These are phyloP conservation scores for Patella depressa DNA, from an alignment of 2,888 invertebrate genomes.

Conservation along the genomic window DNA sequence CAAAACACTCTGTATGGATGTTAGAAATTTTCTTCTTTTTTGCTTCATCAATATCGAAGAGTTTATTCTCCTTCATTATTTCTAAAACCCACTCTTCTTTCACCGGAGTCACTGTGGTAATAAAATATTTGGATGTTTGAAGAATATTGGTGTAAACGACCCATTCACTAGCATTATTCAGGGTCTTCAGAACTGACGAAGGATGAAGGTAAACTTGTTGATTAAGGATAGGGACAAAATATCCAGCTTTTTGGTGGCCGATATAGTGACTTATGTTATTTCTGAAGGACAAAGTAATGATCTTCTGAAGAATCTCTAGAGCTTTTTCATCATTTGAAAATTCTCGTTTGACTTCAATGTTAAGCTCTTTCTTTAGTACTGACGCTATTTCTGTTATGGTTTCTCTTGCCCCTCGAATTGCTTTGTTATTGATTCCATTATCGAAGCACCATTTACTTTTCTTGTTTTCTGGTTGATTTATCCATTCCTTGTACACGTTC, in stretches of 20 bases:
- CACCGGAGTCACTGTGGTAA: slow-evolving; percentile 57
- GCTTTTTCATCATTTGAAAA: slow-evolving; percentile 36
- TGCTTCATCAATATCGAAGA: slow-evolving; percentile 42
- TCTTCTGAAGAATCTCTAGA: slow-evolving; percentile 39
- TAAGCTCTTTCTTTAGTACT: slow-evolving; percentile 48
- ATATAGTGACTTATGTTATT: slow-evolving; percentile 55
- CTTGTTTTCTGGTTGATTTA: slow-evolving; percentile 42
- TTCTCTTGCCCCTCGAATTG: slow-evolving; percentile 56
- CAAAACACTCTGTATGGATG: slow-evolving; percentile 43
- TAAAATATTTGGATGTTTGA: slow-evolving; percentile 55
- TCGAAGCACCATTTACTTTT: slow-evolving; percentile 62
- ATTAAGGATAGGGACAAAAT: slow-evolving; percentile 41
- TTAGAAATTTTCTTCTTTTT: slow-evolving; percentile 37
- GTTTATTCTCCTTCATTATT: slow-evolving; percentile 28
- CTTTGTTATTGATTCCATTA: slow-evolving; percentile 68
- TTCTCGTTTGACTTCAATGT: slow-evolving; percentile 32
- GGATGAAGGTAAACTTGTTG: slow-evolving; percentile 59
- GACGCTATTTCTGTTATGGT: slow-evolving; percentile 49
- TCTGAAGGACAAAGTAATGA: slow-evolving; percentile 51
- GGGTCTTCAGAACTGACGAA: slow-evolving; percentile 51
- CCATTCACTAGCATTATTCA: slow-evolving; percentile 55
- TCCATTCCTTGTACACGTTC: slow-evolving; percentile 60
- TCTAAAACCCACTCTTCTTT: slow-evolving; percentile 46
- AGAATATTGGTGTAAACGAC: slow-evolving; percentile 56
- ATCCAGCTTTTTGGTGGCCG: slow-evolving; percentile 60